A percentile compares a stretch with the other conserved stretches of the same genome.
Conservation (phyloP, 2,888 invertebrate species). For the Keiferia lycopersicella region DNA sequence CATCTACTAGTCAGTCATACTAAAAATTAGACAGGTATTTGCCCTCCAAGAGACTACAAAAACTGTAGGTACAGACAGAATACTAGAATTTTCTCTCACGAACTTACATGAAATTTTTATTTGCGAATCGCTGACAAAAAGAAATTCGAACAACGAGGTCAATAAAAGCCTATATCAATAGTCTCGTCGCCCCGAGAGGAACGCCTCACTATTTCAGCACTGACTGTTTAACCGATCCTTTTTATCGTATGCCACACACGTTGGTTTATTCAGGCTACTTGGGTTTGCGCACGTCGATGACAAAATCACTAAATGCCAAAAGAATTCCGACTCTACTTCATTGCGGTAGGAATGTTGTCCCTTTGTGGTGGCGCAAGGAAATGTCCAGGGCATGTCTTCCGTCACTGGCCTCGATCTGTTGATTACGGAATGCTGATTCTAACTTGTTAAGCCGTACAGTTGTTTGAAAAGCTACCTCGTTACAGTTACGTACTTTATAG, state of each 20-base stretch:
- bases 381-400: conserved; percentile 26
- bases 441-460: conserved; percentile 26
- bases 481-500: conserved; percentile 18
- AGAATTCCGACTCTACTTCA: conserved; percentile 41
- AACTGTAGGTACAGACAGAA: background rate
- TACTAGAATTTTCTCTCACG: conserved; percentile 4
- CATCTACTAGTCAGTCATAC: conserved; percentile 17
- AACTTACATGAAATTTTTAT: conserved; percentile 15
- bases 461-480: conserved; percentile 19
- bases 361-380: conserved; percentile 15
- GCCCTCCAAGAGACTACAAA: conserved; percentile 9
- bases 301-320: conserved; percentile 35
- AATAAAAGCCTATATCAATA: conserved; percentile 32
- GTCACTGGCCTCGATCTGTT: conserved; percentile 44
- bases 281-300: conserved; percentile 40
- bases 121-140: conserved; percentile 12
- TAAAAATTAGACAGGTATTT: conserved; percentile 12
- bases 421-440: conserved; percentile 51
- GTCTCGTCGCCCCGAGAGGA: conserved; percentile 16
- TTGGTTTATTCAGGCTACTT: conserved; percentile 56
- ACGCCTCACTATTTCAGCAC: conserved; percentile 32
- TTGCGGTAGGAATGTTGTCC: conserved; percentile 15
- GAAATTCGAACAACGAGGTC: conserved; percentile 13
- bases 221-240: conserved; percentile 52
- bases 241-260: conserved; percentile 58